A percentile compares a stretch with the other conserved stretches of the same genome.
phyloP scores from a whole-genome alignment of 2,888 invertebrate genomes.

The Drosophila engyochracea region DNA sequence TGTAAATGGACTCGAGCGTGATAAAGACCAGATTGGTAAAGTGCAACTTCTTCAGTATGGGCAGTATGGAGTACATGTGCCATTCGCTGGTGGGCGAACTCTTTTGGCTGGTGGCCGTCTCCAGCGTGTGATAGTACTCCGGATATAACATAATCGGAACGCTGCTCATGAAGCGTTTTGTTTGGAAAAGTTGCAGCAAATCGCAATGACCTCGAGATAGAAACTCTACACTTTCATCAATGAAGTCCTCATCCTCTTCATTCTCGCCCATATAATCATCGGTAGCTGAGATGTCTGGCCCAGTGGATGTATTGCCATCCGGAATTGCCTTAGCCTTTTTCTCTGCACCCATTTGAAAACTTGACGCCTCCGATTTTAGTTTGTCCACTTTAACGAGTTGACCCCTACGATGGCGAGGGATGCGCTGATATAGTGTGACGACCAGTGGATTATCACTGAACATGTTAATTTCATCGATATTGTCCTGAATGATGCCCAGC shows the following conservation, averaged over 20 bases:
- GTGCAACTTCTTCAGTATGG: conserved; percentile 64
- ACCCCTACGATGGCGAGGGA: conserved; percentile 48
- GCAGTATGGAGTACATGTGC: conserved; percentile 80
- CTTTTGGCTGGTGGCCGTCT: conserved; percentile 23
- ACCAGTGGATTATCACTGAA: conserved; percentile 76
- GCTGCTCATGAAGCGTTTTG: conserved; percentile 61
- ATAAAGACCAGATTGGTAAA: conserved; percentile 74
- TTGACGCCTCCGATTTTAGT: conserved; percentile 7
- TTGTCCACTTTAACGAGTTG: not conserved
- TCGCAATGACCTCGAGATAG: conserved; percentile 68
- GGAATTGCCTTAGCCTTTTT: not conserved
- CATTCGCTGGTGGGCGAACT: conserved; percentile 59
- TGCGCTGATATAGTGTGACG: conserved; percentile 70
- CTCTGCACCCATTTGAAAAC: not conserved
- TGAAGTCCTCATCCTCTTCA: conserved; percentile 23
- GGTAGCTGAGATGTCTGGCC: not conserved
- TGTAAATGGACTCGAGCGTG: conserved; percentile 77
- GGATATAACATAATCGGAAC: conserved; percentile 57
- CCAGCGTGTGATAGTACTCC: conserved; percentile 23
- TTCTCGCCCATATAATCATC: not conserved
- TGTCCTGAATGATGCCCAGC: conserved; percentile 76
- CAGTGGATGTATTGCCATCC: not conserved
- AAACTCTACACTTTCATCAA: conserved; percentile 54
- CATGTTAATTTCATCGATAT: conserved; percentile 71
- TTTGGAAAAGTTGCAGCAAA: conserved; percentile 63